phyloP scores from a whole-genome alignment of 2,888 invertebrate genomes.

The Papilio protenor region DNA sequence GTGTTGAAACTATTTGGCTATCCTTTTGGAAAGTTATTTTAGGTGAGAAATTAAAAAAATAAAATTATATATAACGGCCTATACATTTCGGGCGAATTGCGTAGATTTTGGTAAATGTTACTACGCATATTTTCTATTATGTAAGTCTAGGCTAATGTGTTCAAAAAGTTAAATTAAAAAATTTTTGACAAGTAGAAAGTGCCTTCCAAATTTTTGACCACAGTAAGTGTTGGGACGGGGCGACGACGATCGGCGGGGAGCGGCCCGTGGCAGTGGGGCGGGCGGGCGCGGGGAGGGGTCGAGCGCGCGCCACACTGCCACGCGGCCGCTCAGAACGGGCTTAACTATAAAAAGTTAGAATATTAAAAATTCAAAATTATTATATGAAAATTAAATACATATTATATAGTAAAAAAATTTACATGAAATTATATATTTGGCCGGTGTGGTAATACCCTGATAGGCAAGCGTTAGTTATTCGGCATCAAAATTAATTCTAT shows the following conservation, averaged over 20 bases:
- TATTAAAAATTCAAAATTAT: constrained; percentile 84
- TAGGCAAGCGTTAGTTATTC: constrained; percentile 86
- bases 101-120: constrained; percentile 84
- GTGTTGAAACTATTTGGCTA: constrained; percentile 82
- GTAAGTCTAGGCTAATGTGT: constrained; percentile 90
- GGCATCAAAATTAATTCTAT: constrained; percentile 79
- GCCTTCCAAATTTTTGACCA: constrained; percentile 89
- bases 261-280: constrained; percentile 59
- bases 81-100: constrained; percentile 82
- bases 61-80: constrained; percentile 77
- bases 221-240: constrained; percentile 85
- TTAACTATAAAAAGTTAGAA: constrained; percentile 80
- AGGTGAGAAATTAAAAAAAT: constrained; percentile 67
- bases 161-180: constrained; percentile 86
- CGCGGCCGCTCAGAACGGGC: constrained; percentile 68
- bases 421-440: constrained; percentile 82
- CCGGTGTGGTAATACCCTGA: constrained; percentile 90
- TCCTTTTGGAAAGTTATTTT: constrained; percentile 81
- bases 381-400: constrained; percentile 83
- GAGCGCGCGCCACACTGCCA: constrained; percentile 48
- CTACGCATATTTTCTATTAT: constrained; percentile 85
- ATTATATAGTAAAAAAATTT: constrained; percentile 82
- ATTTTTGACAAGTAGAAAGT: constrained; percentile 89
- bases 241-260: constrained; percentile 74
- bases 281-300: constrained; percentile 45